A percentile compares a stretch with the other conserved stretches of the same genome.
phyloP scores from a whole-genome alignment of 2,113 vertebrate species.

The Noturus placidus region DNA sequence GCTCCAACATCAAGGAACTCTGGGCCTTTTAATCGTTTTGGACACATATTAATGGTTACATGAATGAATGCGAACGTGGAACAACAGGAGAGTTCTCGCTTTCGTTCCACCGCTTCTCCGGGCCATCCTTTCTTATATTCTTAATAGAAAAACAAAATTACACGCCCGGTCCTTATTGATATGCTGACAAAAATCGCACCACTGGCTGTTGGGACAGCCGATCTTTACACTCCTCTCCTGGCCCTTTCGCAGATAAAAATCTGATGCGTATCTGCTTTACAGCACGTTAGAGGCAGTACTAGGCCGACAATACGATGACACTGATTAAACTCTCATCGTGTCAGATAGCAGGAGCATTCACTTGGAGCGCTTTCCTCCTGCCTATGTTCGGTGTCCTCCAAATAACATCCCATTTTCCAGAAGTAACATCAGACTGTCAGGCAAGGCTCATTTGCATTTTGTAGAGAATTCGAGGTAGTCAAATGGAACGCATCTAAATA shows the following conservation, averaged over 20 bases:
- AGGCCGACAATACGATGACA: conserved; percentile 31
- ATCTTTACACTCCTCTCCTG: background rate
- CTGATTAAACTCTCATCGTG: conserved; percentile 47
- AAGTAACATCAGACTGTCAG: conserved; percentile 42
- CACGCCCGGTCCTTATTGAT: background rate
- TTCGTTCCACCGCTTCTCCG: background rate
- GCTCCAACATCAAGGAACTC: conserved; percentile 26
- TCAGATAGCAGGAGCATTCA: conserved; percentile 40
- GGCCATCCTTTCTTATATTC: background rate
- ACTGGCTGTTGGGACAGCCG: background rate
- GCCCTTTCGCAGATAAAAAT: conserved; percentile 44
- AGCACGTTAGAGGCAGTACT: conserved; percentile 2
- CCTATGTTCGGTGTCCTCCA: conserved; percentile 21
- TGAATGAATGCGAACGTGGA: background rate
- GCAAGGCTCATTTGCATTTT: background rate
- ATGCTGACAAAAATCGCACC: background rate
- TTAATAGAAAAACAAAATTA: background rate
- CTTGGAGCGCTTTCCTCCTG: conserved; percentile 15
- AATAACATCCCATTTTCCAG: conserved; percentile 25
- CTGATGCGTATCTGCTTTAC: conserved; percentile 45
- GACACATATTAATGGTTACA: background rate
- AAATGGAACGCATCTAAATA: conserved; percentile 1
- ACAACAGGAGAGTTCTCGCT: background rate
- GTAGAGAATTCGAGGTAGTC: background rate
- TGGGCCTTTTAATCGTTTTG: background rate